Evolutionary conservation across 2,888 invertebrate genomes (phyloP).

Genomic region (Caenorhabditis sp.): DNA sequence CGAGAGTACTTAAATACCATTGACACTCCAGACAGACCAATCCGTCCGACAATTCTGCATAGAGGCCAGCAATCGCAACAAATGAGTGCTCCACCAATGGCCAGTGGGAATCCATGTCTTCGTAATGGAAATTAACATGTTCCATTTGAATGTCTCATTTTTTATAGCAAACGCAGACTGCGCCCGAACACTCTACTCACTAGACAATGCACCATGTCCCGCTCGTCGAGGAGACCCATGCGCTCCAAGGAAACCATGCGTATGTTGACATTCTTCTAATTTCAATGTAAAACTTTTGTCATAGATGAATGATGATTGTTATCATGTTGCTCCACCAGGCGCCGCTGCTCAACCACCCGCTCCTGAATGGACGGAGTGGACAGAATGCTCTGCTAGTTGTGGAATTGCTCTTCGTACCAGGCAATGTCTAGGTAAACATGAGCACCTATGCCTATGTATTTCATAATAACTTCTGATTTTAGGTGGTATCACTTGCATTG

Average conservation of each 20-base stretch:
- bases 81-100: constrained; percentile 52
- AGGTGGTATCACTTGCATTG: constrained; percentile 65
- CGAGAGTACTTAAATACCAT: constrained; percentile 49
- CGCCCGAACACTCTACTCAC: constrained; percentile 47
- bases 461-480: not conserved
- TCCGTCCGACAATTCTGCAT: constrained; percentile 52
- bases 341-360: constrained; percentile 47
- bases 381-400: constrained; percentile 69
- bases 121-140: too few species aligned
- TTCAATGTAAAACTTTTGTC: too few species aligned
- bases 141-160: not conserved
- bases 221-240: constrained; percentile 74
- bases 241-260: constrained; percentile 72
- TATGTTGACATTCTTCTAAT: too few species aligned
- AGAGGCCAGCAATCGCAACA: constrained; percentile 56
- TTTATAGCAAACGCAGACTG: constrained; percentile 63
- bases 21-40: constrained; percentile 43
- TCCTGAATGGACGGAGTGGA: constrained; percentile 73
- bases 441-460: too few species aligned
- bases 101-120: constrained; percentile 49
- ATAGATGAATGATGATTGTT: constrained; percentile 66
- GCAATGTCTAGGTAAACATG: constrained; percentile 63
- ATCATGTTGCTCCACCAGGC: constrained; percentile 54
- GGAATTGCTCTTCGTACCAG: constrained; percentile 67
- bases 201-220: constrained; percentile 73